Conservation (phyloP, 2,888 invertebrate species). For the Ectobius pallidus region DNA sequence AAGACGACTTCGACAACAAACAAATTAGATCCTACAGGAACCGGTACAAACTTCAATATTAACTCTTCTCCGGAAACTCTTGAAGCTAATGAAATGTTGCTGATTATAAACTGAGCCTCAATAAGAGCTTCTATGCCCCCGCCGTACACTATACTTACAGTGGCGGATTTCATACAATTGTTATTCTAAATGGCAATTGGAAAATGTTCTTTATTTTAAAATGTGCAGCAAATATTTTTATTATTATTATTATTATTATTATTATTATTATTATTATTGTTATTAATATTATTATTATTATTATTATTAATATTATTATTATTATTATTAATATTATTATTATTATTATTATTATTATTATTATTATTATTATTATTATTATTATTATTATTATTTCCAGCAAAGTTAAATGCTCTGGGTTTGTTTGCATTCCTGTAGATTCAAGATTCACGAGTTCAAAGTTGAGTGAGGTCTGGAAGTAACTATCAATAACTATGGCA, state of each 20-base stretch:
- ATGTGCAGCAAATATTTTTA: neutral
- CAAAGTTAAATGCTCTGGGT: too few relatives aligned
- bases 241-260: neutral
- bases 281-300: neutral
- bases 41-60: constrained; percentile 14
- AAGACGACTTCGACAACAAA: neutral
- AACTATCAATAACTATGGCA: too few relatives aligned
- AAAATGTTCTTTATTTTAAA: neutral
- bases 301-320: neutral
- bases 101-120: too few relatives aligned
- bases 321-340: neutral
- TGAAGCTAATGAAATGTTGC: neutral
- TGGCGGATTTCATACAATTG: too few relatives aligned
- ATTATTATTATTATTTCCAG: too few relatives aligned
- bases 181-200: too few relatives aligned
- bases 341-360: neutral
- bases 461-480: too few relatives aligned
- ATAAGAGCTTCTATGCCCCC: too few relatives aligned
- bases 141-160: too few relatives aligned
- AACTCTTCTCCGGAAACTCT: neutral
- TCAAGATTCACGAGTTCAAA: too few relatives aligned
- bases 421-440: too few relatives aligned
- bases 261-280: neutral
- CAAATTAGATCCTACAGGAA: neutral
- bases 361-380: neutral